A percentile compares a stretch with the other conserved stretches of the same genome.
Conservation (phyloP, 1,140 invertebrate species). For the Liolophura sinensis region DNA sequence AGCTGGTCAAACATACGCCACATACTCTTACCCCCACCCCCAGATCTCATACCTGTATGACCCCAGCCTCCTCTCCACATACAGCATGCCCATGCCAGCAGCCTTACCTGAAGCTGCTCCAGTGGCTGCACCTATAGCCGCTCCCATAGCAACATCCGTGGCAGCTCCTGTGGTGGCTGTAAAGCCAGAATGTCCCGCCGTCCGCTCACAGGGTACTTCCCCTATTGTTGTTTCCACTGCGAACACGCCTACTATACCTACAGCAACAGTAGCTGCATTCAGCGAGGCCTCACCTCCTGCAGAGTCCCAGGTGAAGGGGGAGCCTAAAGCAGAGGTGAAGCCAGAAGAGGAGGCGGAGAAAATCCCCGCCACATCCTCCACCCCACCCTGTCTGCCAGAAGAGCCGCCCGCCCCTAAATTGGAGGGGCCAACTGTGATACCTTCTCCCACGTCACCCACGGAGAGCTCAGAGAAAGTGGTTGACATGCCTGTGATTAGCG, state of each 20-base stretch:
- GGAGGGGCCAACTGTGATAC: too few species aligned
- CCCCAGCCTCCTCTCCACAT: conserved; percentile 17
- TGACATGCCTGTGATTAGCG: conserved; percentile 16
- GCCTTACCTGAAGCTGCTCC: conserved; percentile 6
- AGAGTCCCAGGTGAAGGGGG: too few species aligned
- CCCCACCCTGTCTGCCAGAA: too few species aligned
- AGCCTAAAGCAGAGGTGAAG: too few species aligned
- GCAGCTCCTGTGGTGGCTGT: conserved; percentile 5
- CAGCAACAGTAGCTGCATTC: conserved; percentile 4
- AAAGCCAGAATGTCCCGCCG: conserved; percentile 33
- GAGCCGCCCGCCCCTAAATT: too few species aligned
- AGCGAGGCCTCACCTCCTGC: conserved; percentile 5
- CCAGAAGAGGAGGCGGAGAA: too few species aligned
- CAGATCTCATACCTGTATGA: conserved; percentile 23
- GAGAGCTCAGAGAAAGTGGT: too few species aligned
- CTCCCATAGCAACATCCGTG: too few species aligned
- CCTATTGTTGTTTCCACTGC: conserved; percentile 35
- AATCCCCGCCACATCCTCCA: too few species aligned
- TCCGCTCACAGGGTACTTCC: conserved; percentile 49
- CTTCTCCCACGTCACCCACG: too few species aligned
- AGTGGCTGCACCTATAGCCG: conserved; percentile 5
- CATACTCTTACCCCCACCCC: conserved; percentile 11
- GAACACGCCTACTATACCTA: neutral
- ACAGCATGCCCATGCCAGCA: conserved; percentile 6
- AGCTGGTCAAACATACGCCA: conserved; percentile 10